Evolutionary conservation across 2,888 invertebrate species (phyloP).

Genomic region (Notocelia uddmanniana): DNA sequence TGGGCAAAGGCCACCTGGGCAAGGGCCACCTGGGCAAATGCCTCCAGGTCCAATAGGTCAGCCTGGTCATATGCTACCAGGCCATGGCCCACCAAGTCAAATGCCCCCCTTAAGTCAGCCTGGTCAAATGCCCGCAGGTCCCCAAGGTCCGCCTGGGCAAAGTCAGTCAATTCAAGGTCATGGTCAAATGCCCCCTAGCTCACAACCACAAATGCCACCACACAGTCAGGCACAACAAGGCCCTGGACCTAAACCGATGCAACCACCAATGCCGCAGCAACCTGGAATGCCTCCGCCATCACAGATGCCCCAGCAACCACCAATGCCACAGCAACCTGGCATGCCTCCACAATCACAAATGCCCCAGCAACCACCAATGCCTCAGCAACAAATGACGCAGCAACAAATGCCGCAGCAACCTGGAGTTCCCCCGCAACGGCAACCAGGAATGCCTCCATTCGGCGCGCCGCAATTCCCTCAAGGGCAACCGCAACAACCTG

Average conservation of each 20-base stretch:
- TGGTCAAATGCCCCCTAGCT: slow-evolving; percentile 61
- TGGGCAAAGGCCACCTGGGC: slow-evolving; percentile 61
- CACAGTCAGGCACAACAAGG: slow-evolving; percentile 49
- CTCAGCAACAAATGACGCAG: slow-evolving; percentile 54
- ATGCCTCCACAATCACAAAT: slow-evolving; percentile 59
- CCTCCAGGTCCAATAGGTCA: slow-evolving; percentile 46
- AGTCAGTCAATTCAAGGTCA: too few relatives aligned
- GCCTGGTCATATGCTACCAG: slow-evolving; percentile 48
- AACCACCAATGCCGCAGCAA: slow-evolving; percentile 50
- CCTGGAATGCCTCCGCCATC: slow-evolving; percentile 52
- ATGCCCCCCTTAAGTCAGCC: slow-evolving; percentile 52
- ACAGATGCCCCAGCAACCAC: slow-evolving; percentile 42
- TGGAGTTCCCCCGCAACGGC: slow-evolving; percentile 49
- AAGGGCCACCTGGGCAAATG: slow-evolving; percentile 59
- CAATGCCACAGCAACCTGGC: slow-evolving; percentile 53
- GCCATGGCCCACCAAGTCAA: slow-evolving; percentile 52
- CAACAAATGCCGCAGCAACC: slow-evolving; percentile 52
- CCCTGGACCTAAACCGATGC: slow-evolving; percentile 49
- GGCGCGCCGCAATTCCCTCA: slow-evolving; percentile 52
- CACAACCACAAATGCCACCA: slow-evolving; percentile 54
- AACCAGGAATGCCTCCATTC: slow-evolving; percentile 52
- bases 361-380: slow-evolving; percentile 54
- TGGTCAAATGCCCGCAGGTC: slow-evolving; percentile 53
- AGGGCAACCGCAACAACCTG: slow-evolving; percentile 51
- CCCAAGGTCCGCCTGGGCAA: slow-evolving; percentile 31